Conservation (phyloP, 2,113 vertebrate species). For the Mustela nigripes region DNA sequence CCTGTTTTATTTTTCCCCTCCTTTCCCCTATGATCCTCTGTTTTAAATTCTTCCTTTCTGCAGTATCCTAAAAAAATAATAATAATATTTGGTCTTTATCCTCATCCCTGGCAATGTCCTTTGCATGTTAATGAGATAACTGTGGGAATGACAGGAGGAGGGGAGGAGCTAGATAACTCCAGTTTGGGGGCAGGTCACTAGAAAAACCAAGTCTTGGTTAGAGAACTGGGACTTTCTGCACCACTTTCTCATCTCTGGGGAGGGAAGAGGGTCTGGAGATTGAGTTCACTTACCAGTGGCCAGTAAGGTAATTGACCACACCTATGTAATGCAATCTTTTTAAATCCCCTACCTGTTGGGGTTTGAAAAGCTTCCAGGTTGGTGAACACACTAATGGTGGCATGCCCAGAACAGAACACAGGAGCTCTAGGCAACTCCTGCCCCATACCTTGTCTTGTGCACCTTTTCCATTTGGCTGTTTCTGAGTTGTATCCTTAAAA, state of each 20-base stretch:
- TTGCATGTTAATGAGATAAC: not conserved
- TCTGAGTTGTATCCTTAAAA: not conserved
- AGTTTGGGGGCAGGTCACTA: not conserved
- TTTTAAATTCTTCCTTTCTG: not conserved
- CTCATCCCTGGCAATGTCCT: not conserved
- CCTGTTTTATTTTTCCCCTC: not conserved
- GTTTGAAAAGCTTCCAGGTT: not conserved
- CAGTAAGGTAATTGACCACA: not conserved
- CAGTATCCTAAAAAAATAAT: not conserved
- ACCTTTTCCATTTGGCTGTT: not conserved
- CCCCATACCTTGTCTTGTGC: accelerated
- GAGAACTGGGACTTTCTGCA: not conserved
- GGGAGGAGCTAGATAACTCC: not conserved
- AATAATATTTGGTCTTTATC: not conserved
- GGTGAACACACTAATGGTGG: not conserved
- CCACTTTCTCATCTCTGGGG: not conserved
- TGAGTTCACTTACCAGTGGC: not conserved
- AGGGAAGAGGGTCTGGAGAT: not conserved
- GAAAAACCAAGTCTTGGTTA: not conserved
- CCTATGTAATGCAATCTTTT: not conserved
- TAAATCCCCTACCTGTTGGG: not conserved
- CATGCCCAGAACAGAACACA: accelerated
- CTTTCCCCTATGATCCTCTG: not conserved
- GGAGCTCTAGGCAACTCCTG: accelerated
- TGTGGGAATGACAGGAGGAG: accelerated